Conservation (phyloP, 2,888 invertebrate species). For the Andricus curvator region DNA sequence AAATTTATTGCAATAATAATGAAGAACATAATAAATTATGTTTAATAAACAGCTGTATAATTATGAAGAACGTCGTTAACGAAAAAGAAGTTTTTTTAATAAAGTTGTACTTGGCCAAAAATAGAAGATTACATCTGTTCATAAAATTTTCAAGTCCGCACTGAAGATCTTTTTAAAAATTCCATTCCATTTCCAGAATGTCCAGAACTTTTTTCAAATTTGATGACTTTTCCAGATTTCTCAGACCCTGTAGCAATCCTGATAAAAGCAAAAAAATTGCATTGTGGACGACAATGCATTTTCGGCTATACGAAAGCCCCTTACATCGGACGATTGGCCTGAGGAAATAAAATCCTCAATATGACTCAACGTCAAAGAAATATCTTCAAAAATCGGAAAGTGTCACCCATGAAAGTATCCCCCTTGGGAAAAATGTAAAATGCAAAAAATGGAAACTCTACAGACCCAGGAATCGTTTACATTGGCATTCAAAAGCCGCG, state of each 20-base stretch:
- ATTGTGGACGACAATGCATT: neutral
- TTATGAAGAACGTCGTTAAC: too few relatives aligned
- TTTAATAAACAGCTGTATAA: too few relatives aligned
- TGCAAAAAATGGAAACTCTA: slow-evolving; percentile 58
- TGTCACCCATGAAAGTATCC: slow-evolving; percentile 41
- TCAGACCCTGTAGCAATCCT: neutral
- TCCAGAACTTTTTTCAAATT: too few relatives aligned
- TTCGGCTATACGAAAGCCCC: neutral
- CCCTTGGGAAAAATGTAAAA: slow-evolving; percentile 47
- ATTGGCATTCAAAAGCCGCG: slow-evolving; percentile 73
- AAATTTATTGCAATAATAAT: too few relatives aligned
- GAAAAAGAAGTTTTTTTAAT: too few relatives aligned
- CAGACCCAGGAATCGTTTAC: slow-evolving; percentile 64
- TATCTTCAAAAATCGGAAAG: slow-evolving; percentile 25
- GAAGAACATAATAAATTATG: too few relatives aligned
- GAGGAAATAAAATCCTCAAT: neutral
- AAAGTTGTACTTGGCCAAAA: too few relatives aligned
- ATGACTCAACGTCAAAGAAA: slow-evolving; percentile 27
- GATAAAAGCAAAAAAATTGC: neutral
- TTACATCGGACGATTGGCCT: neutral
- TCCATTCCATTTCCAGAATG: too few relatives aligned
- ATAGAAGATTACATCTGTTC: too few relatives aligned
- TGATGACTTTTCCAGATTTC: too few relatives aligned
- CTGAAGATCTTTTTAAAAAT: too few relatives aligned
- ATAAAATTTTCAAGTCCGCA: too few relatives aligned